Evolutionary conservation across 2,113 vertebrate species (phyloP).

Genomic region (Nymphicus hollandicus): DNA sequence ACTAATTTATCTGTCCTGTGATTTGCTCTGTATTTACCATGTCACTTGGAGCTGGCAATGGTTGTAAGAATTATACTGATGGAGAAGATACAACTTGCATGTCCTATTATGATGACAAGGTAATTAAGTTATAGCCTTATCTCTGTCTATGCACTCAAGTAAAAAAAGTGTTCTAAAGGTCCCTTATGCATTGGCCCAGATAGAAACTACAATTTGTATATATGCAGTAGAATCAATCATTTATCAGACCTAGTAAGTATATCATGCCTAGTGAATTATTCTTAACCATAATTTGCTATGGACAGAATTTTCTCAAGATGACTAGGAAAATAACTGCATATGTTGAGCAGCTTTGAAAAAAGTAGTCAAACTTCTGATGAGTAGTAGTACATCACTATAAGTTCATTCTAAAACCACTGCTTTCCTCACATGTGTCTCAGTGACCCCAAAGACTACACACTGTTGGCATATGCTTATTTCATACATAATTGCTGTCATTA

Average conservation of each 20-base stretch:
- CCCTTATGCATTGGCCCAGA: fast-evolving
- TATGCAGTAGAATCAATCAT: background rate
- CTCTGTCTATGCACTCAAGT: background rate
- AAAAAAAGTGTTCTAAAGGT: background rate
- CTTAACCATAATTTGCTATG: background rate
- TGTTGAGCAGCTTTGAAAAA: background rate
- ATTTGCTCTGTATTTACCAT: background rate
- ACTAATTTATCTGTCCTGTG: background rate
- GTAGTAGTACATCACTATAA: fast-evolving
- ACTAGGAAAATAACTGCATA: background rate
- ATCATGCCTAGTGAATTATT: background rate
- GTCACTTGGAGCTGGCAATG: background rate
- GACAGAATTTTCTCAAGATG: background rate
- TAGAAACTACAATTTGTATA: background rate
- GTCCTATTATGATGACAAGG: background rate
- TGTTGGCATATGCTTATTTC: background rate
- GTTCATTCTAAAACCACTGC: background rate
- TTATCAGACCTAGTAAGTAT: background rate
- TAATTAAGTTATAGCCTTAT: background rate
- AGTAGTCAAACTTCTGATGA: background rate
- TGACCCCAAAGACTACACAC: background rate
- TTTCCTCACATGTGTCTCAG: background rate
- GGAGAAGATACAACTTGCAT: background rate
- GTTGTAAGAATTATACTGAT: background rate
- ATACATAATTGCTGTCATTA: background rate